Conservation (phyloP, 2,113 vertebrate species). For the Erinaceus europaeus region DNA sequence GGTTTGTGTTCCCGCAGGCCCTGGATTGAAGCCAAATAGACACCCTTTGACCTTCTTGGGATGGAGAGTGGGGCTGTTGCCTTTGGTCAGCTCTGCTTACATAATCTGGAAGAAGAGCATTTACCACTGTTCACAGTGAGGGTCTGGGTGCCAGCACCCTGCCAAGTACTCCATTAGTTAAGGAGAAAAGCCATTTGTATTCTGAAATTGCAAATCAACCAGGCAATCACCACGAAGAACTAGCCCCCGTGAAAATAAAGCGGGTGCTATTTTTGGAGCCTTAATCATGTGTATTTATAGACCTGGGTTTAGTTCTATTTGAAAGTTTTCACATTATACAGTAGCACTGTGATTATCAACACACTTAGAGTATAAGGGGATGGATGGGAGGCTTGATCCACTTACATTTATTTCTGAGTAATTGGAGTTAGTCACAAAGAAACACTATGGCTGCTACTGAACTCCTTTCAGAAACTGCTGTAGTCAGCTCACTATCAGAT, state of each 20-base stretch:
- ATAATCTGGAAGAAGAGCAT: conserved; percentile 24
- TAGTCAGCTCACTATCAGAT: background rate
- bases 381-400: background rate
- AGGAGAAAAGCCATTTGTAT: conserved; percentile 73
- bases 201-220: conserved; percentile 71
- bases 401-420: conserved; percentile 47
- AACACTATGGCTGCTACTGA: background rate
- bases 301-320: conserved; percentile 62
- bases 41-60: background rate
- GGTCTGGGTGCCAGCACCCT: background rate
- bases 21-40: background rate
- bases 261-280: conserved; percentile 70
- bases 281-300: conserved; percentile 76
- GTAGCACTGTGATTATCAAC: conserved; percentile 56
- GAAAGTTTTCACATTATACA: conserved; percentile 71
- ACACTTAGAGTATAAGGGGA: conserved; percentile 15
- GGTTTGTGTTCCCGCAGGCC: background rate
- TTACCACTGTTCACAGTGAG: background rate
- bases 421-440: conserved; percentile 19
- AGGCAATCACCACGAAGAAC: conserved; percentile 75
- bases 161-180: conserved; percentile 64
- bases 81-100: conserved; percentile 34
- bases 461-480: background rate
- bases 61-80: background rate
- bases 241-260: conserved; percentile 72